phyloP scores from a whole-genome alignment of 2,888 invertebrate genomes.

The Tholera decimalis region DNA sequence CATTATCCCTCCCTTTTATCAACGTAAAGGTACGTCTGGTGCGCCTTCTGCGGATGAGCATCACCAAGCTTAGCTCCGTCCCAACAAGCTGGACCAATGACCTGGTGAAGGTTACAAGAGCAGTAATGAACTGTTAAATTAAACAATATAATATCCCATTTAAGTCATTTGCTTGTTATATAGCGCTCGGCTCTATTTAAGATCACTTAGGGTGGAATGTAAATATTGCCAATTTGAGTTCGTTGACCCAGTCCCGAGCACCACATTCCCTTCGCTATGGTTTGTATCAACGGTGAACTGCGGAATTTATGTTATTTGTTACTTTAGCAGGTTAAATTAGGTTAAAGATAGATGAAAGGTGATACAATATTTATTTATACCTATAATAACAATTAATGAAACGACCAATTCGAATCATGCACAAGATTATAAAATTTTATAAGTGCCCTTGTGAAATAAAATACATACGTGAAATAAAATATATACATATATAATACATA shows the following conservation, averaged over 20 bases:
- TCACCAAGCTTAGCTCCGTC: too few species aligned
- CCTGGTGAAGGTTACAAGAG: neutral
- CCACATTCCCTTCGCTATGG: conserved; percentile 40
- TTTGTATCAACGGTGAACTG: conserved; percentile 46
- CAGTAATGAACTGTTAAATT: neutral
- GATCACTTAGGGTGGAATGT: conserved; percentile 37
- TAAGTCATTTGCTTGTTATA: neutral
- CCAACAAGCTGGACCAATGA: neutral
- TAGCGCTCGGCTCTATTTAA: conserved; percentile 29
- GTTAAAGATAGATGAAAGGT: neutral
- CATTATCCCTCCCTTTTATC: too few species aligned
- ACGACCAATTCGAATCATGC: too few species aligned
- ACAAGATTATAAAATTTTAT: too few species aligned
- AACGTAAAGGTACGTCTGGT: too few species aligned
- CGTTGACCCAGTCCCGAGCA: conserved; percentile 29
- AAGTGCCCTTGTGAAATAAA: too few species aligned
- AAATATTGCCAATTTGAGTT: conserved; percentile 57
- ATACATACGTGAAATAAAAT: too few species aligned
- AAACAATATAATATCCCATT: conserved; percentile 23
- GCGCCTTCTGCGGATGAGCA: too few species aligned
- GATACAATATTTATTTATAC: too few species aligned
- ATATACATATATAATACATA: too few species aligned
- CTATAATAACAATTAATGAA: too few species aligned
- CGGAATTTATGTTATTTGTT: conserved; percentile 14
- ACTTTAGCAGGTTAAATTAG: neutral